A percentile compares a stretch with the other conserved stretches of the same genome.
These are phyloP conservation scores for Clarias macrocephalus DNA, from an alignment of 2,113 vertebrate species.

Conservation along the genomic window DNA sequence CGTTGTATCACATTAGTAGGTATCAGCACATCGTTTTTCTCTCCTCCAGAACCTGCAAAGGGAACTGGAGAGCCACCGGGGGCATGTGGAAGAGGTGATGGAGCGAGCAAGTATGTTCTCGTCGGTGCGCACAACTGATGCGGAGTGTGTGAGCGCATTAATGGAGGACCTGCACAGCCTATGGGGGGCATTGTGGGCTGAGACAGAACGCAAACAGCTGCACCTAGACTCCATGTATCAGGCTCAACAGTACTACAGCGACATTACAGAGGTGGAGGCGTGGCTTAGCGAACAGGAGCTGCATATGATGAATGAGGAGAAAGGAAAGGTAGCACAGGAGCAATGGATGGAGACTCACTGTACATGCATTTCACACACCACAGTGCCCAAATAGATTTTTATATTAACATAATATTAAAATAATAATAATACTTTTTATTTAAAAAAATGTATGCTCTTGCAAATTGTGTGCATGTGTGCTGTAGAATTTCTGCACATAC, in stretches of 20 bases:
- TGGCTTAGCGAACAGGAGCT: slow-evolving; percentile 95
- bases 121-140: slow-evolving; percentile 82
- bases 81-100: slow-evolving; percentile 82
- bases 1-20: background rate
- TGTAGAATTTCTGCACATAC: background rate
- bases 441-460: too few relatives aligned
- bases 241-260: slow-evolving; percentile 91
- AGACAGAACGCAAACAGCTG: slow-evolving; percentile 83
- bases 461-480: background rate
- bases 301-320: slow-evolving; percentile 93
- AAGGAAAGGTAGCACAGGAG: slow-evolving; percentile 83
- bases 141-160: slow-evolving; percentile 72
- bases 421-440: background rate
- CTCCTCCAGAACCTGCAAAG: slow-evolving; percentile 78
- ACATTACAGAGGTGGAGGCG: slow-evolving; percentile 87
- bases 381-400: too few relatives aligned
- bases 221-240: slow-evolving; percentile 86
- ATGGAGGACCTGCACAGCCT: slow-evolving; percentile 78
- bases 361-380: too few relatives aligned
- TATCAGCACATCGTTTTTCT: background rate
- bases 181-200: slow-evolving; percentile 79
- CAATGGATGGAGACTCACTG: background rate
- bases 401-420: too few relatives aligned
- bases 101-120: slow-evolving; percentile 79
- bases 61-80: slow-evolving; percentile 84